Conservation (phyloP, 2,113 vertebrate species). For the Gobio gobio region DNA sequence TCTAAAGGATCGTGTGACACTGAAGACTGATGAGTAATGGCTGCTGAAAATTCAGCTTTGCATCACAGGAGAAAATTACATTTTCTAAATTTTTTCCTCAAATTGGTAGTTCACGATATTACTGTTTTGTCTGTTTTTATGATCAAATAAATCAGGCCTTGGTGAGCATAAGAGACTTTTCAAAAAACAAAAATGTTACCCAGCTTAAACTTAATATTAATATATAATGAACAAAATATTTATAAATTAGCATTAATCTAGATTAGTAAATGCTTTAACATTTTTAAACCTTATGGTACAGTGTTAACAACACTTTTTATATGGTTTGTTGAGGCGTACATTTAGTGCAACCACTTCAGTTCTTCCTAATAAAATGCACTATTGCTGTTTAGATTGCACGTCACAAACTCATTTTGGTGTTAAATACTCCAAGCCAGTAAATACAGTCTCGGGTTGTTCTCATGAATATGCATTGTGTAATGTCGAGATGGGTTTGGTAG, state of each 20-base stretch:
- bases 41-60: not conserved
- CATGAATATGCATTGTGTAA: slow-evolving; percentile 10
- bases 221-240: not conserved
- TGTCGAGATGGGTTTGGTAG: not conserved
- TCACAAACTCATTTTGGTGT: not conserved
- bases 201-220: not conserved
- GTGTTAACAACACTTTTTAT: not conserved
- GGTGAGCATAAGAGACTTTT: not conserved
- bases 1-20: not conserved
- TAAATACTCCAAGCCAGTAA: not conserved
- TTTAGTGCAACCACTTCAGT: not conserved
- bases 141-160: not conserved
- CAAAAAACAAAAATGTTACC: not conserved
- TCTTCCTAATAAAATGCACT: not conserved
- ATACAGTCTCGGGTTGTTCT: not conserved
- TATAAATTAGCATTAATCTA: not conserved
- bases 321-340: not conserved
- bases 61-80: not conserved
- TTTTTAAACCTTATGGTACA: not conserved
- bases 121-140: not conserved
- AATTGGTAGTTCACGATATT: not conserved
- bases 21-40: not conserved
- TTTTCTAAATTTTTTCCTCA: not conserved
- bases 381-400: not conserved
- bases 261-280: not conserved